Base-by-base conservation (phyloP, 2,113 vertebrate species). In the Phyllostomus discolor region DNA sequence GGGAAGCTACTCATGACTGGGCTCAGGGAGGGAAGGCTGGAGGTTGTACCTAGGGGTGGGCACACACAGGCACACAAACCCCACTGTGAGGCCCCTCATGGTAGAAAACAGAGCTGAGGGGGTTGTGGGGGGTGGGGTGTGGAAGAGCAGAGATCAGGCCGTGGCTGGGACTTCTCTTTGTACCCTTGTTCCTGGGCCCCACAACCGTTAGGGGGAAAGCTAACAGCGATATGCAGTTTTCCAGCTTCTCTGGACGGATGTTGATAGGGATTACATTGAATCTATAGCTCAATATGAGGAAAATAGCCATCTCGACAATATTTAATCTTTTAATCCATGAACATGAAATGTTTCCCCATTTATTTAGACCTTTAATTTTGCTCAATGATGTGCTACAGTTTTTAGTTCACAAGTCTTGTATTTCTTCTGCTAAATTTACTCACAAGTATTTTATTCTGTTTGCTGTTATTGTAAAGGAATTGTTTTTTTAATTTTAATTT, bases 401-500 rank as follows among this genome's bases (percentile, higher is more conserved):
- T 81, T 92, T 35, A 52, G 38, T 31, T 22, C 69, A 1, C 11
- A 92, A 62, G 3, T 59, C 57, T 84, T 79, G 5, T 4, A 79
- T 72, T 87, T 96, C 46, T 96, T 84, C 20, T 73, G 31, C 84
- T 88, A 92, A 75, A 90, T 72, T 90, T 88, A 59, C 72, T 73
- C 31, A 33, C 28, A 54, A 91, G 11, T 85, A 64, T 97, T 90
- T 90, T 69, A 46, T 94, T 96, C 12, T 67, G 52, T 59, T 82
- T 33, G 26, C 35, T 62, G 3, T 94, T 57, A 80, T 19, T 84
- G 50, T 91, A 28, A 89, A 87, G 15, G 24, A 89, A 73, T 70
- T 90, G 8, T 95, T 95, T 96, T 94, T 28, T 93, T 70, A 64
- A 89, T 57, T 95, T 86, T 22, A 72, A 59, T 82, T 86, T 93